Base-by-base conservation (phyloP, 2,797 vertebrate genomes). In the Cirrhinus mrigala region DNA sequence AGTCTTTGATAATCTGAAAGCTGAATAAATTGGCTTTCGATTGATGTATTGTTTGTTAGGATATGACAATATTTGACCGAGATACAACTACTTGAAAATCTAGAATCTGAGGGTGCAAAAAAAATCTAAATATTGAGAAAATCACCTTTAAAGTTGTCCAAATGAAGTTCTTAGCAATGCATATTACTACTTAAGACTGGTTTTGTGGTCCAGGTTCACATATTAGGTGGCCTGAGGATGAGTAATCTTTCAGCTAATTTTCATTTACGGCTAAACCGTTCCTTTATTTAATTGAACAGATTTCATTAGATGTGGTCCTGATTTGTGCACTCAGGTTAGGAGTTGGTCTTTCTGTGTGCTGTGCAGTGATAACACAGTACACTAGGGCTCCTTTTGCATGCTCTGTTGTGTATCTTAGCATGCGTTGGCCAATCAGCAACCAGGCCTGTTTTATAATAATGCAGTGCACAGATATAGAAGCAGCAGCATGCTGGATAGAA, bases 401-500 rank as follows among this genome's bases (percentile, higher is more conserved):
- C 11, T 33, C 6, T 29, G 20, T 52, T 12, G 24, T 54, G 5
- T 6, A 54, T 75, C 7, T 33, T 12, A 75, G 48, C 27, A 75
- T 75, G 71, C 27, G 8, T 50, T 29, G n/a, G 18, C n/a, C 24
- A 74, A 20, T 50, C 70, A 74, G 46, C 48, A 64, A 14, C 60
- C 60, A 29, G 60, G 60, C 27, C 10, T 20, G 18, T 75, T 76
- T 76, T 56, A 76, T 37, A 56, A 76, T 20, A 77, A 79, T 82
- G 64, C 82, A 52, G 46, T 78, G 22, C 14, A 78, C 76, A 78
- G 74, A 56, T 76, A 76, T 37, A 76, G 6, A 74, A 52, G 16
- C 46, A 29, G 9, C 24, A 76, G 48, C 3, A 76, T 77, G 33
- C 22, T 60, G 54, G 75, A 77, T n/a, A 76, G 64, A 69, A 78